Percentiles rank a stretch among this genome's conserved stretches.
These are phyloP conservation scores for Tragopan temminckii DNA, from an alignment of 2,797 vertebrate genomes.

Conservation along the genomic window DNA sequence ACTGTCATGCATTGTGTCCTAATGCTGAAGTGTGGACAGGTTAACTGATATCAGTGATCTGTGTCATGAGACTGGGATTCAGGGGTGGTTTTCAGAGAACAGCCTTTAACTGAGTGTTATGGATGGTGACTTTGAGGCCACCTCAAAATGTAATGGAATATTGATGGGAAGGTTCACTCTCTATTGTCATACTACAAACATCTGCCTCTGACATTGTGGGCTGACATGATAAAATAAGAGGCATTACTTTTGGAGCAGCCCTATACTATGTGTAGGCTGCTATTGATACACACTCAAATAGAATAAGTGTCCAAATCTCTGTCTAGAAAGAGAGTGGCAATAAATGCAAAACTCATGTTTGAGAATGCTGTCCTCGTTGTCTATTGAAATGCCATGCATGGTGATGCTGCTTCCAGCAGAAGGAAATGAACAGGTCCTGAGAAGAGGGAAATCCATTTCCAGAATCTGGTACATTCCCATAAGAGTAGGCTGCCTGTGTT, in stretches of 20 bases:
- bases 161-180: no score
- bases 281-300: not conserved
- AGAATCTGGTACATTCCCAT: not conserved
- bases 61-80: no score
- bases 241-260: no score
- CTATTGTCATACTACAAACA: no score
- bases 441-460: not conserved
- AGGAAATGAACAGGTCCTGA: not conserved
- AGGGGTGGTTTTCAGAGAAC: not conserved
- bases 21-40: not conserved
- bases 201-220: no score
- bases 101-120: not conserved
- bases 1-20: accelerated
- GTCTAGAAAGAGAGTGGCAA: not conserved
- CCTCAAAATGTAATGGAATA: no score
- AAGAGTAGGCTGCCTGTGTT: not conserved
- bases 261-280: not conserved
- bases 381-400: not conserved
- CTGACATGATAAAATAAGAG: no score
- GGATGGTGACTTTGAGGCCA: not conserved
- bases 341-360: not conserved
- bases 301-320: not conserved
- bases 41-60: not conserved
- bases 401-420: not conserved
- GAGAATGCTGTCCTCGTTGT: not conserved